Base-by-base conservation (phyloP, 2,888 invertebrate species). In the Gandaritis pyraliata region DNA sequence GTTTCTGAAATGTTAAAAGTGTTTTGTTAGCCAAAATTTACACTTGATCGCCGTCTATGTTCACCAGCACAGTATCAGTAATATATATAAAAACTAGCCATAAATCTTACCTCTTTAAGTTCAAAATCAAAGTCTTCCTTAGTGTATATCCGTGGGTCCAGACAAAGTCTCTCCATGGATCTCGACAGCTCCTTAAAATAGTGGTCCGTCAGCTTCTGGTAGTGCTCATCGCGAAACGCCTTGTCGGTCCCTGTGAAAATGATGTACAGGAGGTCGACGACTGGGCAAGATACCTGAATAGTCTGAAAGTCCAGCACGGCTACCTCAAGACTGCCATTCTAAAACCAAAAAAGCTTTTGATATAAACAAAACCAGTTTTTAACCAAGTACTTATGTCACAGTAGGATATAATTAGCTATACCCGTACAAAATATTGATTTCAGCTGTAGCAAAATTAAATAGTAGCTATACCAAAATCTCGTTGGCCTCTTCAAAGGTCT, bases 291-390 rank as follows among this genome's bases (percentile, higher is more conserved):
- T 0, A 75, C 73, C 57, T 81, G 80, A 7, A 88, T 58, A 0
- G 85, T 83, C 68, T 89, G 89, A 47, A 82, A 83, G 66, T 89
- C 88, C 15, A 89, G 75, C 0, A 81, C 68, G 11, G 81, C 74
- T n/a, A 81, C 66, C 4, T 81, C 66, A 0, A 83, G 38, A 0
- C 55, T 64, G 3, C 79, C 80, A 2, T 77, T 75, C 86, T 87
- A 78, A 4, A 78, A 79, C n/a, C 39, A 13, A 13, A 39, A 23
- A 2, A 23, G 23, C 23, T 23, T 23, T 23, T 33, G 10, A 10
- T 29, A 10, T 8, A 33, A 33, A 5, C 10, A 10, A 10, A 33
- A 33, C 5, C 33, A 1, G 10, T 33, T 11, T 10, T 8, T 10
- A 33, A 33, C 8, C 1, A n/a, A n/a, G n/a, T n/a, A n/a, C n/a